Base-by-base conservation (phyloP, 2,888 invertebrate species). In the Chloroclystis v-ata region DNA sequence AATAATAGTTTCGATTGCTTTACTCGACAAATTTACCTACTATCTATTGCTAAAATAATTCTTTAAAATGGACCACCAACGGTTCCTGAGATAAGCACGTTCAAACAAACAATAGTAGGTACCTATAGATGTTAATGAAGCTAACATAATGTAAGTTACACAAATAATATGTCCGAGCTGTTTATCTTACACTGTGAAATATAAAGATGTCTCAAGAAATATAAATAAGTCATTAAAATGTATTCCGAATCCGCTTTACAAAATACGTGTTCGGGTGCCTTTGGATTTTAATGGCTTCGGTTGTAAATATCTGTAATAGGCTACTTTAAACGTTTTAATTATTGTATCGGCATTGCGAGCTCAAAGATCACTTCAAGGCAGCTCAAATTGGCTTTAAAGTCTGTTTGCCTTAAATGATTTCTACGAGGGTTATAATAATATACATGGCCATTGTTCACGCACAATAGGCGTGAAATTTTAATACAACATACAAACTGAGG, bases 221-320 rank as follows among this genome's bases (percentile, higher is more conserved):
- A 63, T 62, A 64, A 67, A 65, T 65, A 67, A 64, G 63, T 52
- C 56, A 62, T 67, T 60, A 67, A 65, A 54, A 41, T 11, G 29
- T 43, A 43, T 35, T 47, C 44, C 43, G 39, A 45, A 47, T 45
- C 49, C 28, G 40, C 41, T 40, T 43, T 41, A 35, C 38, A 47
- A 43, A 49, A 44, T 33, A 41, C 43, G 33, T 14, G 35, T 44
- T 52, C 37, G 7, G 28, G 13, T 30, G 8, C 28, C 32, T 39
- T 37, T 11, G 24, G 9, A 32, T 45, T 49, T 46, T 11, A 24
- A 50, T 35, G 44, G 24, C 20, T 44, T 7, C 24, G 37, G 10
- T 11, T 16, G 26, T 39, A 43, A 26, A 28, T 20, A 13, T 8
- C 33, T 43, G 39, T 46, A 35, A 43, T 24, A n/a, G 2, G 33